phyloP scores from a whole-genome alignment of 2,797 vertebrate species.

The Acanthis flammea region DNA sequence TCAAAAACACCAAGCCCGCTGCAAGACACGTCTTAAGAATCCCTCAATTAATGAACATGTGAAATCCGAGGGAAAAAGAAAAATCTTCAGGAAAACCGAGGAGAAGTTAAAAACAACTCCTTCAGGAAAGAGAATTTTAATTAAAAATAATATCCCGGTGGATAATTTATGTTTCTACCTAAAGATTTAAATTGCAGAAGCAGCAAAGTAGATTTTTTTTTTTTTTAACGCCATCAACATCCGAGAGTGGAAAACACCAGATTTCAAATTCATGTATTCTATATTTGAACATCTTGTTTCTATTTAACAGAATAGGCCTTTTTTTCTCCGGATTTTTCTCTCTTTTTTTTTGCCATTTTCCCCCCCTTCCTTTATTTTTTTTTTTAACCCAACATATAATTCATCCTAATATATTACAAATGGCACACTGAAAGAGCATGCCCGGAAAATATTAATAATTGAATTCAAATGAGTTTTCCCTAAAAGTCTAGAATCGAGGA shows the following conservation, averaged over 20 bases:
- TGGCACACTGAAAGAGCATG: constrained; percentile 27
- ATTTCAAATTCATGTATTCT: constrained; percentile 60
- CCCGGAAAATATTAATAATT: constrained; percentile 64
- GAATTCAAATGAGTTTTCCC: constrained; percentile 59
- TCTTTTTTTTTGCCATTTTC: background rate
- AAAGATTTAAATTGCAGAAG: constrained; percentile 52
- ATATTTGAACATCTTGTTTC: constrained; percentile 71
- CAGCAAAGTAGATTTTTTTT: constrained; percentile 12
- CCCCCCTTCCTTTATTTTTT: fast-evolving
- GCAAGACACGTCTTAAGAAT: background rate
- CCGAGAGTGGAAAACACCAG: constrained; percentile 41
- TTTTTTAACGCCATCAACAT: background rate
- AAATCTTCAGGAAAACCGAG: constrained; percentile 11
- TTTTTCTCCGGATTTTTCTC: background rate
- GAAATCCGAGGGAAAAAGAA: background rate
- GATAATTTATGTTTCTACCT: constrained; percentile 25
- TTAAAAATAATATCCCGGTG: constrained; percentile 55
- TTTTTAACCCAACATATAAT: constrained; percentile 14
- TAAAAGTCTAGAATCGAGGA: background rate
- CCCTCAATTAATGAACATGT: background rate
- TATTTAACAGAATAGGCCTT: constrained; percentile 59
- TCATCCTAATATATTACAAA: constrained; percentile 65
- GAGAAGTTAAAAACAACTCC: constrained; percentile 17
- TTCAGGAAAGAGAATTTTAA: constrained; percentile 56
- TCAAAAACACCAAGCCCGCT: background rate